phyloP scores from a whole-genome alignment of 2,888 invertebrate genomes.

The Aromia moschata region DNA sequence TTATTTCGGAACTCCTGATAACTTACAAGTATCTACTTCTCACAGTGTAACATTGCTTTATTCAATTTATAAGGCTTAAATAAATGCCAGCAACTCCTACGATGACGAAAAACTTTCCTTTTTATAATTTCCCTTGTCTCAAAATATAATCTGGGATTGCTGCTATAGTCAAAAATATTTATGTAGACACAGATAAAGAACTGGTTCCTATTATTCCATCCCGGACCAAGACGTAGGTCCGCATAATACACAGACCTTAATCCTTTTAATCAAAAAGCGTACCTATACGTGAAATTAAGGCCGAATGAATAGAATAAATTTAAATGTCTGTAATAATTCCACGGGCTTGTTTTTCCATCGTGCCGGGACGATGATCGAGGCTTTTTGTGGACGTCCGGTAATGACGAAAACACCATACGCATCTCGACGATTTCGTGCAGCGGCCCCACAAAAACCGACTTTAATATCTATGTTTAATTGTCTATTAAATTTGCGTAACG shows the following conservation, averaged over 20 bases:
- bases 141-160: too few species aligned
- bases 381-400: slow-evolving; percentile 5
- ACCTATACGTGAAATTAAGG: not conserved
- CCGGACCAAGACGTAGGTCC: not conserved
- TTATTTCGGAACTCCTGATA: too few species aligned
- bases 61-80: too few species aligned
- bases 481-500: slow-evolving; percentile 40
- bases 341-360: not conserved
- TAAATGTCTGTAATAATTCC: not conserved
- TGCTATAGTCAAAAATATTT: too few species aligned
- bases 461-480: slow-evolving; percentile 38
- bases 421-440: slow-evolving; percentile 7
- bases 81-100: too few species aligned
- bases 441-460: slow-evolving; percentile 35
- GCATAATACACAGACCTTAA: too few species aligned
- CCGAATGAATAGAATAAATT: not conserved
- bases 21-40: too few species aligned
- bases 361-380: slow-evolving; percentile 1
- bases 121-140: too few species aligned
- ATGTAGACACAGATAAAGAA: not conserved
- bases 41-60: too few species aligned
- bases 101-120: too few species aligned
- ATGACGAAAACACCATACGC: slow-evolving; percentile 15
- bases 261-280: not conserved
- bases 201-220: not conserved